Conservation (phyloP, 2,113 vertebrate species). For the Tinamus guttatus region DNA sequence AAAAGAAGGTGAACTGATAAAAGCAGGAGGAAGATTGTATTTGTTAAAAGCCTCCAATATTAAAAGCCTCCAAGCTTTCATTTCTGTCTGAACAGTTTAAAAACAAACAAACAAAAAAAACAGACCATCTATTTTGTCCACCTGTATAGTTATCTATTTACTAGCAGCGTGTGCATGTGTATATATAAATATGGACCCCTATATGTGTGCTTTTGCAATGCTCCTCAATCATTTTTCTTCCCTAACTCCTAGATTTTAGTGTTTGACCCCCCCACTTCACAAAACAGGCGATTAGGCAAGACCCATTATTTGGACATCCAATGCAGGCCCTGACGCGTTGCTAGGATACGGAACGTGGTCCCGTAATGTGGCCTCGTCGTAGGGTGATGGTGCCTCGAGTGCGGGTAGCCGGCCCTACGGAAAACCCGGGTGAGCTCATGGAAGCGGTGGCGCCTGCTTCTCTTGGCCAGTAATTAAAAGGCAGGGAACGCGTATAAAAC, state of each 20-base stretch:
- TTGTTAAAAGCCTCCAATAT: slow-evolving; percentile 46
- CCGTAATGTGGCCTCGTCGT: slow-evolving; percentile 22
- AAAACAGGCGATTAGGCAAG: slow-evolving; percentile 24
- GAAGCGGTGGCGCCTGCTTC: slow-evolving; percentile 29
- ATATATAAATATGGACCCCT: background rate
- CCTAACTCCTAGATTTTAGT: background rate
- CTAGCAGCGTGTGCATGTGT: background rate
- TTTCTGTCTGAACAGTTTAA: slow-evolving; percentile 23
- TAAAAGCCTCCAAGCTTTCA: slow-evolving; percentile 50
- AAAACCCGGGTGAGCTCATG: slow-evolving; percentile 50
- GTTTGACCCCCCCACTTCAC: slow-evolving; percentile 36
- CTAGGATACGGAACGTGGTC: slow-evolving; percentile 66
- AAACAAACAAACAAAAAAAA: slow-evolving; percentile 33
- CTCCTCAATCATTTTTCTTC: background rate
- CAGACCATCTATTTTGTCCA: background rate
- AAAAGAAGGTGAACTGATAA: slow-evolving; percentile 24
- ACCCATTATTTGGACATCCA: slow-evolving; percentile 68
- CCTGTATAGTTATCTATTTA: background rate
- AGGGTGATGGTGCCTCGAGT: slow-evolving; percentile 60
- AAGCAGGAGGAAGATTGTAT: slow-evolving; percentile 23
- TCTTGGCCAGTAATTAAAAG: slow-evolving; percentile 61
- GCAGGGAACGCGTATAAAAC: slow-evolving; percentile 4
- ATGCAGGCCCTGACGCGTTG: slow-evolving; percentile 59
- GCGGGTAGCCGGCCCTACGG: background rate
- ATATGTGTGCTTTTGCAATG: background rate